Conservation (phyloP, 2,888 invertebrate genomes). For the Brenthis daphne region DNA sequence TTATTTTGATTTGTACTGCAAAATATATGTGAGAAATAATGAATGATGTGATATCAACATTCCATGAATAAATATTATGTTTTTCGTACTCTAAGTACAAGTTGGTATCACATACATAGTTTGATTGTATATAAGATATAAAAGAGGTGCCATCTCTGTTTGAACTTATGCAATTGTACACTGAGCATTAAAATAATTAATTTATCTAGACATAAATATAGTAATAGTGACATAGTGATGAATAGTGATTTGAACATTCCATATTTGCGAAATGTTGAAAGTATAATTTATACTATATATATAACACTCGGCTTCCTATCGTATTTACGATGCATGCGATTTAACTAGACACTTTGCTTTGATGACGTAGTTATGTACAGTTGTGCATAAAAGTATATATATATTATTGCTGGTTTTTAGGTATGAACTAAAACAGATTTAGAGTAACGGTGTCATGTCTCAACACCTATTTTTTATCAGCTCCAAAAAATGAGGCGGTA, state of each 20-base stretch:
- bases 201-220: conserved; percentile 19
- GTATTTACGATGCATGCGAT: conserved; percentile 33
- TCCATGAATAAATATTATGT: too few relatives aligned
- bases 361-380: too few relatives aligned
- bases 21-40: too few relatives aligned
- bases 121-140: conserved; percentile 40
- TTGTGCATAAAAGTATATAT: too few relatives aligned
- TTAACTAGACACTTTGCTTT: background rate
- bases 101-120: conserved; percentile 5
- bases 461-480: too few relatives aligned
- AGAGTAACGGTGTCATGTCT: too few relatives aligned
- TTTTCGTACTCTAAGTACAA: background rate
- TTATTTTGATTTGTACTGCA: background rate
- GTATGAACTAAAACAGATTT: too few relatives aligned
- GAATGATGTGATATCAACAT: too few relatives aligned
- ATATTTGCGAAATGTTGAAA: conserved; percentile 27
- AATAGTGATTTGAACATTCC: conserved; percentile 71
- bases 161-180: conserved; percentile 56
- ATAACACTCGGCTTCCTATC: conserved; percentile 35
- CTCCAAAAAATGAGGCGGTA: too few relatives aligned
- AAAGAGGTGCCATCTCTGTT: conserved; percentile 67
- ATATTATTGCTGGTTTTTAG: too few relatives aligned
- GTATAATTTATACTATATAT: conserved; percentile 24
- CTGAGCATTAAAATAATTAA: conserved; percentile 38
- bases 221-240: conserved; percentile 36